phyloP scores from a whole-genome alignment of 1,140 invertebrate genomes.

The Dendrolimus kikuchii region DNA sequence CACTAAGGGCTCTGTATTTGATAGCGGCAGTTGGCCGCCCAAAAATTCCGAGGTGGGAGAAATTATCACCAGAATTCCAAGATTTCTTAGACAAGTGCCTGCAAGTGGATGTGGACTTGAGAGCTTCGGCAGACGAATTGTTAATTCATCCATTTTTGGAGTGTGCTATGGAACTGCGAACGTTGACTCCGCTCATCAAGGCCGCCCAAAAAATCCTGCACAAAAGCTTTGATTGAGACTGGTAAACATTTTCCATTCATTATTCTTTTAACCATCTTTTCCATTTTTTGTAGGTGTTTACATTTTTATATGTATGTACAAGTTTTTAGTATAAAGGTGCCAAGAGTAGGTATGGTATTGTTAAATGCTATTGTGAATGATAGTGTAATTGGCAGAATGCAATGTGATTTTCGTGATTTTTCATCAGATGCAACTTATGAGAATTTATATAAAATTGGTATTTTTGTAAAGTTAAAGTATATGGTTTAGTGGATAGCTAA shows the following conservation, averaged over 20 bases:
- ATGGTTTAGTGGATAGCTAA: too few species aligned
- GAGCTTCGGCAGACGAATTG: constrained; percentile 89
- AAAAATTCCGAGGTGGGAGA: constrained; percentile 88
- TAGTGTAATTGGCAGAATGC: not conserved
- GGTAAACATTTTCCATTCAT: constrained; percentile 28
- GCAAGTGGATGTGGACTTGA: constrained; percentile 91
- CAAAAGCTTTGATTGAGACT: constrained; percentile 71
- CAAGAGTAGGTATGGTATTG: constrained; percentile 20
- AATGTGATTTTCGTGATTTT: too few species aligned
- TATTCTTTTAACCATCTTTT: constrained; percentile 17
- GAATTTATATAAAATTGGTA: too few species aligned
- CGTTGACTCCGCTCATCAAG: constrained; percentile 91
- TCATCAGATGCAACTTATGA: too few species aligned
- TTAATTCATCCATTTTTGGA: constrained; percentile 92
- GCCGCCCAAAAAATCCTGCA: constrained; percentile 88
- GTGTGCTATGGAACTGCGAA: constrained; percentile 87
- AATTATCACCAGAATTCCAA: constrained; percentile 82
- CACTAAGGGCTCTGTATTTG: constrained; percentile 93
- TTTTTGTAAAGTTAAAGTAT: too few species aligned
- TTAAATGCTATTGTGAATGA: constrained; percentile 2
- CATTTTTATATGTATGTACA: constrained; percentile 23
- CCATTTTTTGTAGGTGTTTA: constrained; percentile 28
- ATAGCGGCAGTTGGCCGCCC: constrained; percentile 97
- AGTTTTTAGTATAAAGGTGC: constrained; percentile 18
- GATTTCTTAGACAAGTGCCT: constrained; percentile 94